Base-by-base conservation (phyloP, 2,113 vertebrate species). In the Emydocephalus ijimae region DNA sequence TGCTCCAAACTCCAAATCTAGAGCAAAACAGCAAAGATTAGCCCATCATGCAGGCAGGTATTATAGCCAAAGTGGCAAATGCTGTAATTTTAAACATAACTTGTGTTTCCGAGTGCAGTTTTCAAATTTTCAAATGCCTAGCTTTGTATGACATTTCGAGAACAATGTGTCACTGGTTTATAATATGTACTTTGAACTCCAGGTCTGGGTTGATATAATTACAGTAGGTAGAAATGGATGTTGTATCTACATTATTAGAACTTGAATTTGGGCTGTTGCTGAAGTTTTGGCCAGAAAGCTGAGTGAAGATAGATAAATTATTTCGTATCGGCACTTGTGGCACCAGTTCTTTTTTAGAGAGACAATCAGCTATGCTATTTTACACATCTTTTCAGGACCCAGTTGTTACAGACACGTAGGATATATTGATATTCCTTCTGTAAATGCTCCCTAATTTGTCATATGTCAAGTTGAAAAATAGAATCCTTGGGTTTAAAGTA, bases 271-370 rank as follows among this genome's bases (percentile, higher is more conserved):
- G 95, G 93, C 91, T 95, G 56, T 74, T 52, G 90, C 90, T 59
- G 21, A 96, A 97, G 90, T 85, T 94, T 95, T 95, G 91, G 26
- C 85, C 93, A 94, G 88, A 85, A 94, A 96, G 90, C 24, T 81
- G 18, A 57, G 56, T 93, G 95, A 94, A 95, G 93, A 45, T 94
- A 96, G 96, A 92, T 95, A 96, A 91, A 93, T 96, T 95, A 94
- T 90, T 96, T 86, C 2, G 3, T 26, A 1, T n/a, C 3, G 1
- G 26, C 97, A 97, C 96, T 94, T 96, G 92, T 94, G 92, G 93
- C 96, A 95, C 96, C 94, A 95, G 90, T 93, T 69, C 91, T 97
- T 98, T 95, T 95, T 97, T 97, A 97, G 94, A 96, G 94, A 97
- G 96, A 92, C 94, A 98, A 97, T 96, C 93, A 96, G 93, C 94